A percentile compares a stretch with the other conserved stretches of the same genome.
phyloP scores from a whole-genome alignment of 2,797 vertebrate species.

The Miichthys miiuy region DNA sequence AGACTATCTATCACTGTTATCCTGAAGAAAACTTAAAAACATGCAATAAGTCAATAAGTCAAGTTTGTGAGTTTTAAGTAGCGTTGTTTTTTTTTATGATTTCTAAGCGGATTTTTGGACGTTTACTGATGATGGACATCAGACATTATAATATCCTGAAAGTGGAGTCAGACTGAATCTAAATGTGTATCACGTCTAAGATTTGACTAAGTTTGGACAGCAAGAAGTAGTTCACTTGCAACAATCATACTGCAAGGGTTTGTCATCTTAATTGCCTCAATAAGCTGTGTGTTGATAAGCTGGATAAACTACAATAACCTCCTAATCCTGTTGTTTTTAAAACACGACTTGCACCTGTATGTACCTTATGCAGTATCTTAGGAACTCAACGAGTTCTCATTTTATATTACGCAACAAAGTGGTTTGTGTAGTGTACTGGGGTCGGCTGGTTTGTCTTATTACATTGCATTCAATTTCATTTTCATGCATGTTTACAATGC shows the following conservation, averaged over 20 bases:
- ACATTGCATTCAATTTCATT: neutral
- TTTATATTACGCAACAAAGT: neutral
- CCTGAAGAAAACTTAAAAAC: neutral
- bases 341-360: neutral
- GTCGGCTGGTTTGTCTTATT: neutral
- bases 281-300: neutral
- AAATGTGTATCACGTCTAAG: neutral
- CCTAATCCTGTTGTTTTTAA: neutral
- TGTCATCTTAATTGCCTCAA: neutral
- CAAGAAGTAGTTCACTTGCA: too few species aligned
- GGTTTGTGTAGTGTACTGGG: neutral
- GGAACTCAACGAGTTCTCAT: neutral
- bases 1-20: neutral
- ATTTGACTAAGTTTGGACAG: neutral
- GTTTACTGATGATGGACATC: neutral
- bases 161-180: neutral
- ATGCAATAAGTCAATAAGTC: too few species aligned
- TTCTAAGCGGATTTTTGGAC: neutral
- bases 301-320: neutral
- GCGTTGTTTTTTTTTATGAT: neutral
- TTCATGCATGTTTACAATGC: neutral
- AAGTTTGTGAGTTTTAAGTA: neutral
- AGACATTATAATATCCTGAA: neutral
- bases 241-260: too few species aligned
- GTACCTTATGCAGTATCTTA: neutral